Percentiles rank a stretch among this genome's conserved stretches.
Evolutionary conservation across 2,888 invertebrate genomes (phyloP).

Genomic region (Apamea anceps): DNA sequence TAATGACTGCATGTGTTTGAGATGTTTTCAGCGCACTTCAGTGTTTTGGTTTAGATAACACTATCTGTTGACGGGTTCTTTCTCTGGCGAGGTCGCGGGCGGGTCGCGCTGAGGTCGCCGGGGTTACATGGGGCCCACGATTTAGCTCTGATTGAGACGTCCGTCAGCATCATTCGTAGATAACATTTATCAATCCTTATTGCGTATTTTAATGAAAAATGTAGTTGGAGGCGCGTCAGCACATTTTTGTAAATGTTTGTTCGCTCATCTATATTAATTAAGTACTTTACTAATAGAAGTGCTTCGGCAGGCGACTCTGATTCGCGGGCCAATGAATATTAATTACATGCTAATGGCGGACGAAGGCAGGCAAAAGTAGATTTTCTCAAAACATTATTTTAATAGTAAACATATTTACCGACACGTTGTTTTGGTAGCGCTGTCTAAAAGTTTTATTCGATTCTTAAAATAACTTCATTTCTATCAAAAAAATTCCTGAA

Average conservation of each 20-base stretch:
- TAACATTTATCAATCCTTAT: slow-evolving; percentile 20
- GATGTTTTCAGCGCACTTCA: slow-evolving; percentile 54
- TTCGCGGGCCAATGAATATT: slow-evolving; percentile 49
- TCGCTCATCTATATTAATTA: slow-evolving; percentile 44
- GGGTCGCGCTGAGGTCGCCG: slow-evolving; percentile 31
- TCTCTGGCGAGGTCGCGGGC: slow-evolving; percentile 50
- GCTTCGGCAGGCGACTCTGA: slow-evolving; percentile 15
- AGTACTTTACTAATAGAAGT: slow-evolving; percentile 23
- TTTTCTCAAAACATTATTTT: slow-evolving; percentile 31
- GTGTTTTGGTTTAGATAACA: slow-evolving; percentile 62
- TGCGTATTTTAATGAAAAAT: slow-evolving; percentile 11
- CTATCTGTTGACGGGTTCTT: slow-evolving; percentile 69
- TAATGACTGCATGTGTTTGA: neutral
- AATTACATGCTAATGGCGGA: slow-evolving; percentile 41
- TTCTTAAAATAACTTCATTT: slow-evolving; percentile 7
- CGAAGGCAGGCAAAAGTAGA: slow-evolving; percentile 11
- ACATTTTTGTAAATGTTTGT: slow-evolving; percentile 21
- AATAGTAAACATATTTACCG: neutral
- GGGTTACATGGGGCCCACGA: slow-evolving; percentile 36
- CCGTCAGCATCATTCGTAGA: slow-evolving; percentile 18
- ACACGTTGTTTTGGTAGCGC: slow-evolving; percentile 11
- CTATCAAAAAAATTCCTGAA: neutral
- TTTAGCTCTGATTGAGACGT: slow-evolving; percentile 41
- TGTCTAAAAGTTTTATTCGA: neutral
- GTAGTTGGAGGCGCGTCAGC: neutral